Conservation (phyloP, 2,797 vertebrate genomes). For the Ceryle rudis region DNA sequence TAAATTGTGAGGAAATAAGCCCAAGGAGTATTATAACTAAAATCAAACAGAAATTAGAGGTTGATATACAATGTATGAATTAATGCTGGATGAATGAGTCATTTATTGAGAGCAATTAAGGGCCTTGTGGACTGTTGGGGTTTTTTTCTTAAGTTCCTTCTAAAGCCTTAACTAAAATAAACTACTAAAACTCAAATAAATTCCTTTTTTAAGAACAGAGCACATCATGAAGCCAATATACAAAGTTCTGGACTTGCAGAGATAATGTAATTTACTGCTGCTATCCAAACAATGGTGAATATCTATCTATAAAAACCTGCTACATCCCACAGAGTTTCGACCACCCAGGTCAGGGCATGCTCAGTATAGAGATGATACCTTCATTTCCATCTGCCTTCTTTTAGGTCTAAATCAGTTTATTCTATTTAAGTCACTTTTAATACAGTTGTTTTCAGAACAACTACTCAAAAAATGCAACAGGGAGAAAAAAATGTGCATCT, state of each 20-base stretch:
- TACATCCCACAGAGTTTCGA: neutral
- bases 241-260: neutral
- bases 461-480: neutral
- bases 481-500: neutral
- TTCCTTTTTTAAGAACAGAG: neutral
- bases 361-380: neutral
- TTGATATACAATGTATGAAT: constrained; percentile 33
- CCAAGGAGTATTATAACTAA: constrained; percentile 53
- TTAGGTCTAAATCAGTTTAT: neutral
- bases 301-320: neutral
- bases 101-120: constrained; percentile 17
- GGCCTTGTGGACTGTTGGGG: neutral
- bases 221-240: neutral
- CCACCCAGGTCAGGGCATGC: neutral
- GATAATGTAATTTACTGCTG: neutral
- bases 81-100: constrained; percentile 12
- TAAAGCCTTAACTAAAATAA: constrained; percentile 31
- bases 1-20: constrained; percentile 49
- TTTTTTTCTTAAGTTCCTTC: neutral
- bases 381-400: neutral
- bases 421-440: neutral
- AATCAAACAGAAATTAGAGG: constrained; percentile 55
- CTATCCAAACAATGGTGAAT: neutral
- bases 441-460: neutral
- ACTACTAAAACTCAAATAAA: neutral